Evolutionary conservation across 1,140 invertebrate genomes (phyloP).

Genomic region (Philopotamus ludificatus): DNA sequence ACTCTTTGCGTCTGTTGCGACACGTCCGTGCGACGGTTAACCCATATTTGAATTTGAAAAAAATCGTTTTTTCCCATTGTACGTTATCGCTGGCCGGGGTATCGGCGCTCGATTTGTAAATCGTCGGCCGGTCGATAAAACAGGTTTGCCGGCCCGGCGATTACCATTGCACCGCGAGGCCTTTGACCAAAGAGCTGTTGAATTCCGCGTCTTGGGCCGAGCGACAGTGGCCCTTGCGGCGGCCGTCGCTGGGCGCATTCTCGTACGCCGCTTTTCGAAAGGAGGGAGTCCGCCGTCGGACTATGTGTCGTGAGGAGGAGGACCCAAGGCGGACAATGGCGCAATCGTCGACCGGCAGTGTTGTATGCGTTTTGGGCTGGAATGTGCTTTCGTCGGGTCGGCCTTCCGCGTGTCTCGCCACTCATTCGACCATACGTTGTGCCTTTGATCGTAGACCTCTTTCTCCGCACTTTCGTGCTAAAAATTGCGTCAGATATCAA

Average conservation of each 20-base stretch:
- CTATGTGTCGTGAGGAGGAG: neutral
- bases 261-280: neutral
- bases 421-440: neutral
- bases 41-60: too few species aligned
- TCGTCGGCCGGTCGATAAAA: conserved; percentile 29
- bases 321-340: neutral
- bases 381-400: conserved; percentile 13
- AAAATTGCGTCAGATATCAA: too few species aligned
- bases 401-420: conserved; percentile 9
- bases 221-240: conserved; percentile 10
- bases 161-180: conserved; percentile 32
- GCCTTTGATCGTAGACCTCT: neutral
- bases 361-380: conserved; percentile 4
- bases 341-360: neutral
- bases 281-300: neutral
- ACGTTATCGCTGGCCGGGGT: neutral
- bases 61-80: neutral
- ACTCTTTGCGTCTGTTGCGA: too few species aligned
- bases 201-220: conserved; percentile 12
- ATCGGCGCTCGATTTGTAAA: neutral
- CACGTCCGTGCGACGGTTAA: too few species aligned
- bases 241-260: neutral
- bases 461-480: too few species aligned
- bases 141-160: conserved; percentile 31
- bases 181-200: conserved; percentile 40